Evolutionary conservation across 2,113 vertebrate species (phyloP), one percentile per base, ranked within the genome.

Genomic region (Bambusicola thoracicus): DNA sequence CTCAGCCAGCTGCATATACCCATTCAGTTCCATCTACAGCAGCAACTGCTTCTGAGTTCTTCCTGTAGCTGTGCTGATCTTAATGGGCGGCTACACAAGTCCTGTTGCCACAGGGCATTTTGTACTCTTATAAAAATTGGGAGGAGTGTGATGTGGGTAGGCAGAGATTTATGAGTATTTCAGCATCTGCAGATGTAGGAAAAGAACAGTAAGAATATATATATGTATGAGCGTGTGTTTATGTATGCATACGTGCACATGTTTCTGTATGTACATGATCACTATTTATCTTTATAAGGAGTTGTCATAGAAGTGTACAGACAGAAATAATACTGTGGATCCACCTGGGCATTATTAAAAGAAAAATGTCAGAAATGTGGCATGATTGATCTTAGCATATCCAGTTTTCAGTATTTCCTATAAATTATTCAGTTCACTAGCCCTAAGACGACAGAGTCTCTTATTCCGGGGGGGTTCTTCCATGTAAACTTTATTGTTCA

Each of bases 61-160:
- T 95, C 68, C 82, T 89, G 65, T 91, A 89, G 80, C 82, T 93
- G 76, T 62, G 59, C 59, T 40, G 51, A 66, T 81, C 82, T 94
- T 92, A 94, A 95, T 92, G 91, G 94, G 61, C 81, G 93, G 81
- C 53, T 96, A 73, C 91, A 92, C 79, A 69, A 79, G 93, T 93
- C 77, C 56, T 74, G 63, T 87, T 0, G 38, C 94, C 63, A 40
- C 51, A 67, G 93, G 95, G 92, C 80, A 90, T 95, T 94, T 70
- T 2, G 5, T 80, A 76, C 41, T 89, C 67, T 95, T 96, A 66
- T 90, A 95, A 95, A 83, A 92, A 89, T 24, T 25, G 15, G 13
- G 10, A 15, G 53, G 10, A 29, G 32, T 49, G 8, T 11, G 13
- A 9, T 14, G 49, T 6, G 29, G 27, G 53, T 8, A 43, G 43